Conservation (phyloP, 2,113 vertebrate genomes). For the Ceuthmochares aereus region DNA sequence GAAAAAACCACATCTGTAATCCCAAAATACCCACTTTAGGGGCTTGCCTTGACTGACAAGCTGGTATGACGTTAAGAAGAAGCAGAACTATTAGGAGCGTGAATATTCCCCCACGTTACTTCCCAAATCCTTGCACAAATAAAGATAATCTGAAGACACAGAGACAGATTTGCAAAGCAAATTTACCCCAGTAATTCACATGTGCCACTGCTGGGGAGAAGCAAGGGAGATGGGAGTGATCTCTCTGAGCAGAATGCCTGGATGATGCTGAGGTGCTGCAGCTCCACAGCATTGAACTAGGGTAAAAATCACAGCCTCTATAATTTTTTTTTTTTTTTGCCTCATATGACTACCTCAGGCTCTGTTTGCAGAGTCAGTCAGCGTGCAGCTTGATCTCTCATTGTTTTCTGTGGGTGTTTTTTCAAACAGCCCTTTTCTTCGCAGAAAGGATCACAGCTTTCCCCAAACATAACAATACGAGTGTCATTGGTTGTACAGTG, state of each 20-base stretch:
- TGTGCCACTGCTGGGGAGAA: not conserved
- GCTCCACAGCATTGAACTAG: not conserved
- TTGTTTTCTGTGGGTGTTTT: not conserved
- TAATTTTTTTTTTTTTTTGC: not conserved
- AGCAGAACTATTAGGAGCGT: not conserved
- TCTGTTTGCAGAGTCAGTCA: not conserved
- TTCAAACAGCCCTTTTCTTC: not conserved
- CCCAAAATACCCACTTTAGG: not conserved
- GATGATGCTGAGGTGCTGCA: not conserved
- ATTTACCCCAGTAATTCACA: not conserved
- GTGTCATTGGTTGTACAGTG: not conserved
- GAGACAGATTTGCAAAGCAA: conserved; percentile 28
- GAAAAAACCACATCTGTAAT: not conserved
- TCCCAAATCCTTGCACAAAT: conserved; percentile 30
- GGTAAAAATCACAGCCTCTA: not conserved
- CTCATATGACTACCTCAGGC: not conserved
- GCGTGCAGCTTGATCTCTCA: not conserved
- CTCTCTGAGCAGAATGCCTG: not conserved
- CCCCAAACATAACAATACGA: not conserved
- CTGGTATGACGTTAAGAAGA: not conserved
- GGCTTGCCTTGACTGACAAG: not conserved
- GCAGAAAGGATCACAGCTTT: not conserved
- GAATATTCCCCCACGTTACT: conserved; percentile 9
- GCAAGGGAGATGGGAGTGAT: not conserved
- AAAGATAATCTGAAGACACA: conserved; percentile 11